These are phyloP conservation scores for Rallus crepitans DNA, from an alignment of 2,797 vertebrate genomes.

Conservation along the genomic window DNA sequence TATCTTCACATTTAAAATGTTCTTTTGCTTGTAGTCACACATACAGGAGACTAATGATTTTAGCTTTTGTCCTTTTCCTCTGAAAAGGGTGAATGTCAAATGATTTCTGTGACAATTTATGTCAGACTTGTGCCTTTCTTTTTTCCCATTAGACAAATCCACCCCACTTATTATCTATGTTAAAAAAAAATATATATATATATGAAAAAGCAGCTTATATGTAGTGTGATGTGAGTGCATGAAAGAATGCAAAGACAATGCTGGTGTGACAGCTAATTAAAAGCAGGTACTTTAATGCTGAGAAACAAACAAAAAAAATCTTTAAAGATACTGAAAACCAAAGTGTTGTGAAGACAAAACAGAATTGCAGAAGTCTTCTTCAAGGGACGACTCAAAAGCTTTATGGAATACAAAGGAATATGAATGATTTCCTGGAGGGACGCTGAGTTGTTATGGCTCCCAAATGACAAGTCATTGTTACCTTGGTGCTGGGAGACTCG, in stretches of 20 bases:
- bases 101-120: constrained; percentile 14
- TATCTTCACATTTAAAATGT: background rate
- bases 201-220: background rate
- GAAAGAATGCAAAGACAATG: background rate
- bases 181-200: background rate
- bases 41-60: background rate
- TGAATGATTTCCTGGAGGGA: background rate
- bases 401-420: constrained; percentile 10
- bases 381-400: background rate
- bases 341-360: background rate
- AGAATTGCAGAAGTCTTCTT: background rate
- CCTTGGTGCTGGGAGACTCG: background rate
- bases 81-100: background rate
- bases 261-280: constrained; percentile 55
- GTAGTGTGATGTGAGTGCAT: background rate
- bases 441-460: background rate
- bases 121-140: constrained; percentile 1
- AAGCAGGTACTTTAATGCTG: background rate
- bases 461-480: background rate
- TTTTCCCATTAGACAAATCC: background rate
- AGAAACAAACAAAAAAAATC: background rate
- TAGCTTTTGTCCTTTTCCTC: constrained; percentile 21
- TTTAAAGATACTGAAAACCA: background rate
- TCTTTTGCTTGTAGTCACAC: background rate
- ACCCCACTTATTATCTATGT: background rate